These are phyloP conservation scores for Paramormyrops kingsleyae DNA, from an alignment of 2,113 vertebrate genomes.

Conservation along the genomic window DNA sequence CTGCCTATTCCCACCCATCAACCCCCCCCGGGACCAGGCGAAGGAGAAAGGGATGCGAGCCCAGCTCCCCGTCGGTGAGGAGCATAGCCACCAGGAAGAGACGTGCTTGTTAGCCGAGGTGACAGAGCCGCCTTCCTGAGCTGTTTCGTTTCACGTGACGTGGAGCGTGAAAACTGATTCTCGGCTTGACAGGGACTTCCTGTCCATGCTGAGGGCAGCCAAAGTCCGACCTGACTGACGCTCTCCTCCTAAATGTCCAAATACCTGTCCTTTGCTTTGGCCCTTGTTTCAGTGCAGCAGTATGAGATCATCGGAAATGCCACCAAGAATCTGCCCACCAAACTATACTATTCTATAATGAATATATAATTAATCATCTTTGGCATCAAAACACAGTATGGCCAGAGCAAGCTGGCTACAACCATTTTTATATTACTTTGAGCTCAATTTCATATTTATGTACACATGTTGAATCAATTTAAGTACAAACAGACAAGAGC, in stretches of 20 bases:
- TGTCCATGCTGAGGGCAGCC: background rate
- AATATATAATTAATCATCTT: background rate
- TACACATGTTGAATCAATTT: background rate
- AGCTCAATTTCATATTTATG: background rate
- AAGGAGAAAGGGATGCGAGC: background rate
- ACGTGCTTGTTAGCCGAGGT: slow-evolving; percentile 11
- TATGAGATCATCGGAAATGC: background rate
- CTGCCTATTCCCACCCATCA: slow-evolving; percentile 16
- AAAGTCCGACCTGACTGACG: background rate
- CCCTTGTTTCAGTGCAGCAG: background rate
- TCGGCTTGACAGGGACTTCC: background rate
- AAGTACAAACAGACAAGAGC: background rate
- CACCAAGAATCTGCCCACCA: background rate
- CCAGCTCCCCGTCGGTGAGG: background rate
- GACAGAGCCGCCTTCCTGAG: background rate
- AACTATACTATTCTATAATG: background rate
- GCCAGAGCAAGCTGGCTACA: background rate
- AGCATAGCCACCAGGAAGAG: background rate
- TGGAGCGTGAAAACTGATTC: background rate
- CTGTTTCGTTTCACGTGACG: background rate
- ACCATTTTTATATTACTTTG: background rate
- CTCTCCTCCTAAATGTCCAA: background rate
- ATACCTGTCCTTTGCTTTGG: background rate
- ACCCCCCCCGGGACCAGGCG: background rate
- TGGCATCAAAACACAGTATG: background rate